phyloP scores from a whole-genome alignment of 1,140 invertebrate species.

The Panonychus citri region DNA sequence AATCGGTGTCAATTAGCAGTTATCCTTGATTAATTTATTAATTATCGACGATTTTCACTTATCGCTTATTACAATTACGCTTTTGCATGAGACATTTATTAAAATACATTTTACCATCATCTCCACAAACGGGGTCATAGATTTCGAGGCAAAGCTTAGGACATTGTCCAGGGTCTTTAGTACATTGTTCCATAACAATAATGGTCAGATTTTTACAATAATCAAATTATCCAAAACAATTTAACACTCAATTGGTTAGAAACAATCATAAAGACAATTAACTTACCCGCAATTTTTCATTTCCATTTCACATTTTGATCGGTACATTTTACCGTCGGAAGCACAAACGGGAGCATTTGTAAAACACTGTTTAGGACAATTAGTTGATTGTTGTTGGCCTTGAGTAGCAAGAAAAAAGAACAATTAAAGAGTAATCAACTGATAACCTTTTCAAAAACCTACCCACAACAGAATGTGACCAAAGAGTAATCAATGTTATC shows the following conservation, averaged over 20 bases:
- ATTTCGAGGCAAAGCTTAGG: neutral
- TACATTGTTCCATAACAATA: neutral
- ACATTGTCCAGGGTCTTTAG: neutral
- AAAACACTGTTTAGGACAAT: neutral
- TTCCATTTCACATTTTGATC: neutral
- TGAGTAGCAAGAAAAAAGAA: no score
- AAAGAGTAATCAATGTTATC: no score
- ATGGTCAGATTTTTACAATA: neutral
- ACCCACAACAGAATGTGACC: no score
- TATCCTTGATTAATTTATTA: neutral
- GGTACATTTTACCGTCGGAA: neutral
- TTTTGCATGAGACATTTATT: neutral
- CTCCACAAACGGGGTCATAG: neutral
- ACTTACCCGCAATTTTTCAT: constrained; percentile 1
- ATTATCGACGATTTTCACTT: neutral
- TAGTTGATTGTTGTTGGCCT: neutral
- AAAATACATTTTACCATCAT: neutral
- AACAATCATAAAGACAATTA: neutral
- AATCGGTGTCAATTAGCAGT: neutral
- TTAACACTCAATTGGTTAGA: neutral
- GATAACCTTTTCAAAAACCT: no score
- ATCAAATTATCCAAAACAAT: neutral
- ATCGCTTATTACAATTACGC: constrained; percentile 8
- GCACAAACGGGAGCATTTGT: neutral
- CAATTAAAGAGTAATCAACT: no score